Conservation (phyloP, 2,888 invertebrate species). For the Plagodis pulveraria region DNA sequence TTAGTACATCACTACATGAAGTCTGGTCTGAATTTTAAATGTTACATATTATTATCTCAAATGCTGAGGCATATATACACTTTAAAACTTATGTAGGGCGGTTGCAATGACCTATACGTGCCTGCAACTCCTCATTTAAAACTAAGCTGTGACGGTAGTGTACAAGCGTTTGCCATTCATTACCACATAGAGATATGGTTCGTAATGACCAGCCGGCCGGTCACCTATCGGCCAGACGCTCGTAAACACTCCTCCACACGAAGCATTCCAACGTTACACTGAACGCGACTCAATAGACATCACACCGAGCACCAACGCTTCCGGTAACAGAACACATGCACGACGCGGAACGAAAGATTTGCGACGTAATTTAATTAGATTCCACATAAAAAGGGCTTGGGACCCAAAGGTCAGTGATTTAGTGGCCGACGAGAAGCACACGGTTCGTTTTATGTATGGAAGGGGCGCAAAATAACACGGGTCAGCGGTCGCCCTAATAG, state of each 20-base stretch:
- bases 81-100: conserved; percentile 22
- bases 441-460: conserved; percentile 46
- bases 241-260: conserved; percentile 78
- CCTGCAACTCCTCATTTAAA: conserved; percentile 67
- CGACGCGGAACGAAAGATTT: conserved; percentile 44
- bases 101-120: conserved; percentile 60
- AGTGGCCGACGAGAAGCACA: conserved; percentile 55
- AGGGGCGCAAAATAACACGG: conserved; percentile 64
- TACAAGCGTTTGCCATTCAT: conserved; percentile 79
- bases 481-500: conserved; percentile 71
- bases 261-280: conserved; percentile 70
- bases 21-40: background rate
- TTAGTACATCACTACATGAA: background rate
- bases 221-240: conserved; percentile 77
- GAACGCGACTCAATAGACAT: conserved; percentile 76
- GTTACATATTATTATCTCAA: conserved; percentile 2
- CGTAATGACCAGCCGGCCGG: conserved; percentile 74
- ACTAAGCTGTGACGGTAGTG: conserved; percentile 66
- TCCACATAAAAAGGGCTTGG: conserved; percentile 50
- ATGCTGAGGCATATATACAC: conserved; percentile 17
- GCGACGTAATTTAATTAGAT: conserved; percentile 52
- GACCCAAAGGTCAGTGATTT: conserved; percentile 67
- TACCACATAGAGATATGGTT: conserved; percentile 78
- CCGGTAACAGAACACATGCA: conserved; percentile 58
- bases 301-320: conserved; percentile 60